Conservation (phyloP, 2,888 invertebrate genomes). For the Synanthedon andrenaeformis region DNA sequence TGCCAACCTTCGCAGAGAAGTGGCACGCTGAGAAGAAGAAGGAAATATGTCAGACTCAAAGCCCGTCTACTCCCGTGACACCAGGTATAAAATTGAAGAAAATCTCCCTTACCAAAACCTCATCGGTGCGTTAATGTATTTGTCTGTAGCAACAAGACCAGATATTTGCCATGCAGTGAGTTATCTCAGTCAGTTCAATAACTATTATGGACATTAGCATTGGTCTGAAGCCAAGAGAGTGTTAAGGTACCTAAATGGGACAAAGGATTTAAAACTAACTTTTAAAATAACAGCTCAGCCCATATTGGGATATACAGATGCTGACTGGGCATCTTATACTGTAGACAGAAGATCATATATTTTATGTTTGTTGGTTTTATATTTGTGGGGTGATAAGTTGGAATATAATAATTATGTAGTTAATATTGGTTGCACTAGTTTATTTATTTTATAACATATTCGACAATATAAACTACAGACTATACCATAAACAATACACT, state of each 20-base stretch:
- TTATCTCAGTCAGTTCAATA: conserved; percentile 12
- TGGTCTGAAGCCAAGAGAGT: conserved; percentile 14
- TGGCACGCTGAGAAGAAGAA: too few species aligned
- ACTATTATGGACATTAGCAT: conserved; percentile 5
- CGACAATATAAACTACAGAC: too few species aligned
- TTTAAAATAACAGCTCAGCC: neutral
- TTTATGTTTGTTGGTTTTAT: too few species aligned
- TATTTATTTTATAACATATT: too few species aligned
- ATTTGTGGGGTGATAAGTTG: too few species aligned
- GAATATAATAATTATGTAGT: too few species aligned
- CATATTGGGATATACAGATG: conserved; percentile 6
- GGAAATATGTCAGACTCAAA: conserved; percentile 3
- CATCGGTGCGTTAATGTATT: conserved; percentile 10
- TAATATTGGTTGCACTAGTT: too few species aligned
- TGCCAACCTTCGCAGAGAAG: too few species aligned
- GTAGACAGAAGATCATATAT: conserved; percentile 11
- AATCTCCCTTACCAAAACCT: conserved; percentile 2
- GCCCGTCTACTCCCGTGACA: conserved; percentile 1
- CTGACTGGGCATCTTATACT: conserved; percentile 6
- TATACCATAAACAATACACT: too few species aligned
- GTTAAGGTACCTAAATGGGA: conserved; percentile 12
- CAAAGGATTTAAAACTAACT: conserved; percentile 2
- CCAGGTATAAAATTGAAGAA: neutral
- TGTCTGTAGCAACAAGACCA: conserved; percentile 11
- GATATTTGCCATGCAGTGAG: conserved; percentile 12